Evolutionary conservation across 2,113 vertebrate genomes (phyloP), one percentile per base, ranked within the genome.

Genomic region (Sigmodon hispidus): DNA sequence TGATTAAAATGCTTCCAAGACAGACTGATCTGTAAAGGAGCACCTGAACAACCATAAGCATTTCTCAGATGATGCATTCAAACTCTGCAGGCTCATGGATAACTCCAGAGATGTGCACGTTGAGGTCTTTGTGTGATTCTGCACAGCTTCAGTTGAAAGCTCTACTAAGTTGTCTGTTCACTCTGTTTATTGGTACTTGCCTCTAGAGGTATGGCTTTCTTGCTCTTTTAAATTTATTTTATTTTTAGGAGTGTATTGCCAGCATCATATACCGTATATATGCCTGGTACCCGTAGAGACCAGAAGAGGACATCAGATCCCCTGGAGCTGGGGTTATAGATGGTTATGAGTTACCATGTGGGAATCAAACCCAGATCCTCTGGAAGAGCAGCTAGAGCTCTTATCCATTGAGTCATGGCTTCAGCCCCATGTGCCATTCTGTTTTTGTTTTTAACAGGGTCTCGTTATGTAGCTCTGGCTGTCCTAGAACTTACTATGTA

Each of bases 1-100:
- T 89, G 40, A 90, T 0, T 48, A 34, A 89, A 80, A 87, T 36
- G 40, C 40, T 96, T 91, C 81, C 43, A 79, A 72, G 80, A 94
- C n/a, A 91, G 57, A 91, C 43, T 52, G 22, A 26, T 40, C 73
- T 75, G n/a, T 87, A 65, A 84, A 5, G n/a, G 52, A 57, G 34
- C 79, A 31, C 45, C 17, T 0, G 24, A 65, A 63, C 26, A 65
- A 87, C 55, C 22, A 29, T 12, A 31, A 65, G 52, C 21, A 94
- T 93, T 85, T n/a, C 48, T 84, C 89, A 95, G 65, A 91, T 48
- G 57, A 36, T 76, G 50, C 84, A 0, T 93, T 70, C 11, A 43
- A 40, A 85, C 69, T 84, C 81, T n/a, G 61, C 55, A 65, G 88
- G 24, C 6, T 57, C 52, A 57, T 70, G 50, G 17, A 80, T 31